phyloP scores from a whole-genome alignment of 1,140 invertebrate genomes.

The Aphaenogaster floridana region DNA sequence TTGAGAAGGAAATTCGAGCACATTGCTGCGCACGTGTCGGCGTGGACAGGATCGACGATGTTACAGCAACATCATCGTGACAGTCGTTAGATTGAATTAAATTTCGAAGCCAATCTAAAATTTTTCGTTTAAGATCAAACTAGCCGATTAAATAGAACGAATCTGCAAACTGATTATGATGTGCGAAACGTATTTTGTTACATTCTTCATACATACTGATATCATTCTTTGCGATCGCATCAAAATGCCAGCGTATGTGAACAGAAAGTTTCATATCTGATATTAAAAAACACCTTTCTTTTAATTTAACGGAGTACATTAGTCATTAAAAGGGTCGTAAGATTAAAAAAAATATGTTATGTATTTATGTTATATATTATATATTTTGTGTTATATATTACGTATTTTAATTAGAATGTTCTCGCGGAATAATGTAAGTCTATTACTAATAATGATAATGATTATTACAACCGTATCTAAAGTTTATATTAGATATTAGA shows the following conservation, averaged over 20 bases:
- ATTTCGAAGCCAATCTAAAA: neutral
- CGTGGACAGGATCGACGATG: conserved; percentile 10
- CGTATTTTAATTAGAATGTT: conserved; percentile 42
- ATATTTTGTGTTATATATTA: conserved; percentile 45
- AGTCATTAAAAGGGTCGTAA: conserved; percentile 38
- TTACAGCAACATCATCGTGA: neutral
- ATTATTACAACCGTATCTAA: conserved; percentile 20
- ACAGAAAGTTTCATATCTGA: conserved; percentile 22
- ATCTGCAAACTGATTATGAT: neutral
- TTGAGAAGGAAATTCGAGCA: conserved; percentile 1
- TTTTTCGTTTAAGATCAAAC: neutral
- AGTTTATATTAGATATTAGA: conserved; percentile 38
- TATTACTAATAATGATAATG: conserved; percentile 30
- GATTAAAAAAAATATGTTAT: conserved; percentile 25
- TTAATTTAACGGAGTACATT: conserved; percentile 24
- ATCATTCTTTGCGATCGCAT: conserved; percentile 8
- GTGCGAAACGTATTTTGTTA: neutral
- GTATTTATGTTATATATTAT: conserved; percentile 54
- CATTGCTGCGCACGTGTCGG: conserved; percentile 10
- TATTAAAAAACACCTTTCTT: conserved; percentile 13
- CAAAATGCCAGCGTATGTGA: neutral
- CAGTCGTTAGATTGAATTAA: neutral
- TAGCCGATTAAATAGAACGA: neutral
- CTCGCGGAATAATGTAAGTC: conserved; percentile 15
- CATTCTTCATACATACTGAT: conserved; percentile 25